These are phyloP conservation scores for Adoxophyes honmai DNA, from an alignment of 1,140 invertebrate species.

Conservation along the genomic window DNA sequence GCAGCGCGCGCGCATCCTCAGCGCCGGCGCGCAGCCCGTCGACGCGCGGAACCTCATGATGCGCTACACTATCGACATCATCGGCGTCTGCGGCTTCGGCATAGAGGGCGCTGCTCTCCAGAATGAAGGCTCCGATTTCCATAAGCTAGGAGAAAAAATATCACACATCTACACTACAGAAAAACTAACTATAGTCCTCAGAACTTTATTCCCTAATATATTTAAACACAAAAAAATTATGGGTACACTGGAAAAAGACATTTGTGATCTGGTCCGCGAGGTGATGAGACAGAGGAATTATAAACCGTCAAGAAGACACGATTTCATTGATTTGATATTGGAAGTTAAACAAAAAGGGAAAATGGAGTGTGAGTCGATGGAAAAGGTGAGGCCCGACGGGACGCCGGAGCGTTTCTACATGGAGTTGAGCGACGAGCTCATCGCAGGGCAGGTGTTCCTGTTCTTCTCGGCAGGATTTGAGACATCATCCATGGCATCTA, in stretches of 20 bases:
- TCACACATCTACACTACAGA: conserved; percentile 16
- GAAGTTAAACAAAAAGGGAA: too few species aligned
- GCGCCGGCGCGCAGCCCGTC: conserved; percentile 5
- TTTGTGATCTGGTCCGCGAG: background rate
- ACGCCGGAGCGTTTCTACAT: conserved; percentile 17
- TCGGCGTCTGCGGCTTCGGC: too few species aligned
- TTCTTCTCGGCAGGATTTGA: conserved; percentile 55
- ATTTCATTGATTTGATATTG: too few species aligned
- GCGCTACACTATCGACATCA: conserved; percentile 46
- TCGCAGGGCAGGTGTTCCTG: conserved; percentile 65
- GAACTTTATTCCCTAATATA: conserved; percentile 9
- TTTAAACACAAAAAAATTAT: conserved; percentile 6
- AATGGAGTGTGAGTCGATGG: too few species aligned
- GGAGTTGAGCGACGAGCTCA: conserved; percentile 23
- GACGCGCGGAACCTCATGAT: conserved; percentile 30
- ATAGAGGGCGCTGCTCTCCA: conserved; percentile 72
- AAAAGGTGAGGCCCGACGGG: conserved; percentile 5
- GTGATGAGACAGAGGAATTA: too few species aligned
- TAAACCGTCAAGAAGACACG: too few species aligned
- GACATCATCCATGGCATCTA: conserved; percentile 77
- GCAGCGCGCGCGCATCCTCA: conserved; percentile 24
- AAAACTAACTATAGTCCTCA: conserved; percentile 11
- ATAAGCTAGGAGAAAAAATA: conserved; percentile 50
- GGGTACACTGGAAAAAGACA: background rate
- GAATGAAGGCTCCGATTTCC: conserved; percentile 73